Conservation (phyloP, 2,113 vertebrate species). For the Myocastor coypus region DNA sequence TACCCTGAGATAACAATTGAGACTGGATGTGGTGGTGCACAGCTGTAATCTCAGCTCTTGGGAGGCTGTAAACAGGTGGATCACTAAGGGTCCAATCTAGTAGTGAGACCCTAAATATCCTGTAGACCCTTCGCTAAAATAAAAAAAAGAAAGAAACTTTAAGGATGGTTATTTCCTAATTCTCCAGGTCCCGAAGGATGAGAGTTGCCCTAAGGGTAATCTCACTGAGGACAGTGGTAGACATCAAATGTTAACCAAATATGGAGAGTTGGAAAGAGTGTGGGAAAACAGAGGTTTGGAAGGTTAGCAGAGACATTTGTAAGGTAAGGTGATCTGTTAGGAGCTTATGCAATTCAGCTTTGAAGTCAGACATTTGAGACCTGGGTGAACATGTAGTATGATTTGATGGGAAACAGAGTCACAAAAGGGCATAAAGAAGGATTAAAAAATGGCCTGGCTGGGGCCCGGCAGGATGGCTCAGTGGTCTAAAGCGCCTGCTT, state of each 20-base stretch:
- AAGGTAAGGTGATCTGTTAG: background rate
- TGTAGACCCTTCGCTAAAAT: no score
- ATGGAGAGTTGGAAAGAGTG: background rate
- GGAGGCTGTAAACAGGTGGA: no score
- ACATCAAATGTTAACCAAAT: background rate
- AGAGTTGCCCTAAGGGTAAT: background rate
- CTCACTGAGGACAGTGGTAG: background rate
- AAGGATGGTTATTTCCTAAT: background rate
- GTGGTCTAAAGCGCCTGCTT: no score
- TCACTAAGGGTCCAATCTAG: no score
- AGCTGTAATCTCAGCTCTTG: no score
- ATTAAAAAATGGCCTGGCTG: background rate
- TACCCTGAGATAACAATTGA: no score
- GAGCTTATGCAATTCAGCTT: background rate
- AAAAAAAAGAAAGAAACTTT: background rate
- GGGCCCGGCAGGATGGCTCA: no score
- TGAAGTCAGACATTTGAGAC: background rate
- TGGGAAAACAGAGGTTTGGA: background rate
- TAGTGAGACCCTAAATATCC: no score
- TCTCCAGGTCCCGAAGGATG: background rate
- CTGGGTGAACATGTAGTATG: background rate
- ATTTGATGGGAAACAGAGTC: background rate
- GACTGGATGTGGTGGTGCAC: no score
- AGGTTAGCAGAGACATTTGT: background rate
- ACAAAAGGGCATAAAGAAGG: background rate